phyloP scores from a whole-genome alignment of 2,113 vertebrate species.

The Tauraco erythrolophus region DNA sequence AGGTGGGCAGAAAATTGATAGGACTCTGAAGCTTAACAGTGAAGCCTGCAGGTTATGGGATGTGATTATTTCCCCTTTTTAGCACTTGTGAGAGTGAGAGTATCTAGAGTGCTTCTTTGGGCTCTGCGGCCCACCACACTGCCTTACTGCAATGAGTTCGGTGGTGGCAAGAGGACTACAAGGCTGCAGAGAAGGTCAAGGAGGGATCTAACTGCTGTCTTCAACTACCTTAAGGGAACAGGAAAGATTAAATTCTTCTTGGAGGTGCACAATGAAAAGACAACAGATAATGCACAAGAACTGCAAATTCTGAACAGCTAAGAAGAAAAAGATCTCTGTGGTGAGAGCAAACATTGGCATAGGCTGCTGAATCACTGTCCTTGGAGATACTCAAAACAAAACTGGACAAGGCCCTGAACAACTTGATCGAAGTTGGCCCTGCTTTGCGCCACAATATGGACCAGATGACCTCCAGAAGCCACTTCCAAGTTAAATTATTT shows the following conservation, averaged over 20 bases:
- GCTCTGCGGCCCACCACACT: neutral
- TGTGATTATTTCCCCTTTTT: neutral
- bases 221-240: neutral
- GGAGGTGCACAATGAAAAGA: neutral
- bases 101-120: neutral
- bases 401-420: neutral
- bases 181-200: neutral
- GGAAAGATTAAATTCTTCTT: neutral
- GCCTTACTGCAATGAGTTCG: neutral
- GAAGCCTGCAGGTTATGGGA: neutral
- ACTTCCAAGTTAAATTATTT: neutral
- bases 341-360: neutral
- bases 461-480: neutral
- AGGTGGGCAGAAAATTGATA: neutral
- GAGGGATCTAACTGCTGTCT: neutral
- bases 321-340: neutral
- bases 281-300: neutral
- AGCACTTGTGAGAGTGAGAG: neutral
- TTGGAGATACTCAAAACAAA: neutral
- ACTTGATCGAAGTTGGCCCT: neutral
- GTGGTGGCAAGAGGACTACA: neutral
- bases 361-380: neutral
- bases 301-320: neutral
- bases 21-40: neutral
- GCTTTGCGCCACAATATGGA: neutral